phyloP scores from a whole-genome alignment of 2,888 invertebrate species.

The Synanthedon andrenaeformis region DNA sequence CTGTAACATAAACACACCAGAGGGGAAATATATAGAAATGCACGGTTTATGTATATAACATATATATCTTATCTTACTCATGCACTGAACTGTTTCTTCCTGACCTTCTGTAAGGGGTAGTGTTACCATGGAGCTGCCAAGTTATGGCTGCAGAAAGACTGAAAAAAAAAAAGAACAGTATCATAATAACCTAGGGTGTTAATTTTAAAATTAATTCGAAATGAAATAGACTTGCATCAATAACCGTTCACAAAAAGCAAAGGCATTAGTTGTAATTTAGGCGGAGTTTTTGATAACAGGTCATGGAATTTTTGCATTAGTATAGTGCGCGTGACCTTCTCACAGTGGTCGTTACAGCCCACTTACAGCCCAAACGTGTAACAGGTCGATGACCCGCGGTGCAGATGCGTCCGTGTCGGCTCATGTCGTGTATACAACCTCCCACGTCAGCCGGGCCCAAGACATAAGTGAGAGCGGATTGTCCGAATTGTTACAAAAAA shows the following conservation, averaged over 20 bases:
- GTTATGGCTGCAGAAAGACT: no score
- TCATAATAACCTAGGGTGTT: no score
- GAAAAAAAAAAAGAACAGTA: no score
- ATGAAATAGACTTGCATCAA: neutral
- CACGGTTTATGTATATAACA: no score
- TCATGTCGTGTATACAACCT: conserved; percentile 61
- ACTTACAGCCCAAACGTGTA: conserved; percentile 31
- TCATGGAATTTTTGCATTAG: conserved; percentile 33
- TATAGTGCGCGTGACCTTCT: conserved; percentile 55
- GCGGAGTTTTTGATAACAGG: neutral
- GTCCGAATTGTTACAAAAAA: neutral
- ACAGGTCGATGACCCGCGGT: conserved; percentile 44
- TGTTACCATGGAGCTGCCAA: no score
- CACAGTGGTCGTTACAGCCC: conserved; percentile 44
- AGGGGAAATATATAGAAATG: no score
- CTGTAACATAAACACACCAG: no score
- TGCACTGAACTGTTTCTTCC: no score
- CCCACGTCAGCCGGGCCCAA: conserved; percentile 39
- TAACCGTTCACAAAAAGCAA: neutral
- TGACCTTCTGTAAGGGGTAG: no score
- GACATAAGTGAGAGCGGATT: conserved; percentile 21
- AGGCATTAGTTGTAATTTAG: no score
- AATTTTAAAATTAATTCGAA: no score
- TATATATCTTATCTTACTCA: no score
- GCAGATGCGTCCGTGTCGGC: conserved; percentile 58